Percentiles rank a stretch among this genome's conserved stretches.
These are phyloP conservation scores for Cyanoderma ruficeps DNA, from an alignment of 2,113 vertebrate species.

Conservation along the genomic window DNA sequence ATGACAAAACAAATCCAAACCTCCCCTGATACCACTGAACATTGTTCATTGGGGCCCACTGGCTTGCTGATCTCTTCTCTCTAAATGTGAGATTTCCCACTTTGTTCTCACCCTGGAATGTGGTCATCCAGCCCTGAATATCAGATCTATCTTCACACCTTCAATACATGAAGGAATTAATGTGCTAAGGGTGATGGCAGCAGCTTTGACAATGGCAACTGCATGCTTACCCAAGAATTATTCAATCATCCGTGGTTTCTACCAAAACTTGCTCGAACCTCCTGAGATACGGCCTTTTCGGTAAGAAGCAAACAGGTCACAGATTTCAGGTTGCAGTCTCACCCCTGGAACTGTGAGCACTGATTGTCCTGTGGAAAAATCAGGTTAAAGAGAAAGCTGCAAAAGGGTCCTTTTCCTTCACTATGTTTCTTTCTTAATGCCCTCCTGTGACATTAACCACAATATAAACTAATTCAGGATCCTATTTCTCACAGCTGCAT, in stretches of 20 bases:
- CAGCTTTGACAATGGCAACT: background rate
- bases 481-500: background rate
- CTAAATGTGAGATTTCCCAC: background rate
- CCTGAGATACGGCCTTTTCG: conserved; percentile 55
- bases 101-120: background rate
- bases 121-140: background rate
- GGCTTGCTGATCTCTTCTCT: background rate
- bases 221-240: background rate
- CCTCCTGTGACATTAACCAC: background rate
- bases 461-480: conserved; percentile 10
- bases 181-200: background rate
- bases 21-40: background rate
- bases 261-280: conserved; percentile 78
- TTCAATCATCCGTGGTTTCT: conserved; percentile 8
- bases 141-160: background rate
- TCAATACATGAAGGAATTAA: background rate
- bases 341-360: conserved; percentile 86
- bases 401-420: background rate
- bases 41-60: background rate
- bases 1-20: background rate
- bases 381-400: conserved; percentile 18
- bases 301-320: conserved; percentile 79
- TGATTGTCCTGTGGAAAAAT: conserved; percentile 77
- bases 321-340: conserved; percentile 82
- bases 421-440: background rate